A percentile compares a stretch with the other conserved stretches of the same genome.
Evolutionary conservation across 2,113 vertebrate genomes (phyloP).

Genomic region (Gymnorhina tibicen): DNA sequence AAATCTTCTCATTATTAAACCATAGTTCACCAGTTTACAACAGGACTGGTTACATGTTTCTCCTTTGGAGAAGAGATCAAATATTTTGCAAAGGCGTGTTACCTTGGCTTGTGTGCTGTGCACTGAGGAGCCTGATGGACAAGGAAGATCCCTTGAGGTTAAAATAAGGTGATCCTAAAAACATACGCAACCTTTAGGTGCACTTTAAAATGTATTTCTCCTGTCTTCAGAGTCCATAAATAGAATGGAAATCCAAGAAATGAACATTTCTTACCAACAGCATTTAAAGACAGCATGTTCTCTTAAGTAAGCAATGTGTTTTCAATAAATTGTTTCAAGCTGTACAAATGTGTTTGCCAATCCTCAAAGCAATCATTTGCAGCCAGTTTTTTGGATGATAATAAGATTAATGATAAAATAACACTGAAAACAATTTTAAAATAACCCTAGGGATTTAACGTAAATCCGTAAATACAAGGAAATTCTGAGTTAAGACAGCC

Average conservation of each 20-base stretch:
- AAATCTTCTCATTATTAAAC: background rate
- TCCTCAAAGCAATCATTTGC: slow-evolving; percentile 44
- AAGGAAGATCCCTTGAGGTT: background rate
- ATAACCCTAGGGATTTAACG: slow-evolving; percentile 27
- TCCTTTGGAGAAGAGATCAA: background rate
- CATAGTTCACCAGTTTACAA: background rate
- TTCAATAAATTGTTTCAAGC: slow-evolving; percentile 56
- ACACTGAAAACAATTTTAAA: slow-evolving; percentile 43
- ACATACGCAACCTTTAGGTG: background rate
- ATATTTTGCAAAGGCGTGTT: background rate
- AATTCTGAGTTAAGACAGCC: slow-evolving; percentile 22
- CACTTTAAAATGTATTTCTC: background rate
- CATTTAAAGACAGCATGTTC: slow-evolving; percentile 30
- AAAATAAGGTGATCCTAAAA: background rate
- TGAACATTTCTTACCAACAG: background rate
- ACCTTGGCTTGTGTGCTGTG: background rate
- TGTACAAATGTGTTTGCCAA: slow-evolving; percentile 47
- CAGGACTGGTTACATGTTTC: background rate
- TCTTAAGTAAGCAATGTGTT: slow-evolving; percentile 32
- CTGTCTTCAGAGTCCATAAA: background rate
- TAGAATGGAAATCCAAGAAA: background rate
- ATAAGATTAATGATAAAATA: slow-evolving; percentile 54
- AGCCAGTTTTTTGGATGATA: slow-evolving; percentile 41
- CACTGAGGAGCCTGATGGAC: background rate
- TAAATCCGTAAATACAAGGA: slow-evolving; percentile 29